phyloP scores from a whole-genome alignment of 2,888 invertebrate genomes.

The Boloria selene region DNA sequence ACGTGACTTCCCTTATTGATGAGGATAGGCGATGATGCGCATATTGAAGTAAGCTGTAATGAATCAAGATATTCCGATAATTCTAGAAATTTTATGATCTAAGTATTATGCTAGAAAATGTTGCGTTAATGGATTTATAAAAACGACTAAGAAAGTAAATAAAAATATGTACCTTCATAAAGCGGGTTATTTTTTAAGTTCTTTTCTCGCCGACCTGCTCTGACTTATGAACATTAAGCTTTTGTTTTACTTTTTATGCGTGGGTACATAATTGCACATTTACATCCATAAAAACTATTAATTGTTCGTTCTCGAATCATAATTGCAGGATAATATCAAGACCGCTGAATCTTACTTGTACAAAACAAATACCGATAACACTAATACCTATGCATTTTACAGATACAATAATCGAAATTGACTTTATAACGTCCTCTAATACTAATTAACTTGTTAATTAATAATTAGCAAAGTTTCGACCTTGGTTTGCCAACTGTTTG shows the following conservation, averaged over 20 bases:
- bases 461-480: conserved; percentile 51
- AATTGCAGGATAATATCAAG: too few species aligned
- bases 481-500: conserved; percentile 43
- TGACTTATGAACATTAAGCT: too few species aligned
- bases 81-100: conserved; percentile 20
- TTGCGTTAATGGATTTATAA: background rate
- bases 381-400: background rate
- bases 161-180: too few species aligned
- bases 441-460: conserved; percentile 58
- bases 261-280: too few species aligned
- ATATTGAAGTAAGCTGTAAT: conserved; percentile 15
- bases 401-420: conserved; percentile 22
- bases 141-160: background rate
- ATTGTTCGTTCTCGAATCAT: too few species aligned
- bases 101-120: background rate
- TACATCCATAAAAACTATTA: too few species aligned
- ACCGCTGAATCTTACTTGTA: too few species aligned
- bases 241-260: too few species aligned
- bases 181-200: too few species aligned
- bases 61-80: conserved; percentile 27
- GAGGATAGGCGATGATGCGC: conserved; percentile 23
- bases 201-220: too few species aligned
- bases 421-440: conserved; percentile 30
- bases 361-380: background rate
- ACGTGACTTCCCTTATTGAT: conserved; percentile 39